A percentile compares a stretch with the other conserved stretches of the same genome.
These are phyloP conservation scores for Theocolax elegans DNA, from an alignment of 1,140 invertebrate genomes.

Conservation along the genomic window DNA sequence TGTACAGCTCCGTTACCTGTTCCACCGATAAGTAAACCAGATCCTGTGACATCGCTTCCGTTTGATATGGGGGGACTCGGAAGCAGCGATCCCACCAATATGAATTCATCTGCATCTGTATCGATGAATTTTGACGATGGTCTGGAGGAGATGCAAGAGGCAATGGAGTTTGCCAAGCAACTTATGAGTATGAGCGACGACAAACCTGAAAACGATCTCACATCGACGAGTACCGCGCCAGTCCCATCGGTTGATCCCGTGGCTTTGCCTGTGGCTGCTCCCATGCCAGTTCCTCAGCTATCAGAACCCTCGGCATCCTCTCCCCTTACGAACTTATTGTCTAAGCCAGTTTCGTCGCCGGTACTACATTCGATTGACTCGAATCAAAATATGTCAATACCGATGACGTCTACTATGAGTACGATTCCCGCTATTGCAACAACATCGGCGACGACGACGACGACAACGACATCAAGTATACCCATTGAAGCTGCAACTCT, in stretches of 20 bases:
- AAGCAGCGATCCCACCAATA: not conserved
- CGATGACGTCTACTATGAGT: not conserved
- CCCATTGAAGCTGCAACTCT: not conserved
- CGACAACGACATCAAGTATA: not conserved
- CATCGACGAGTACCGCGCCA: not conserved
- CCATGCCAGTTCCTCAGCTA: not conserved
- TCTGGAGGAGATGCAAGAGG: constrained; percentile 60
- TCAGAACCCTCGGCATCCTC: not conserved
- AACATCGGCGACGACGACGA: not conserved
- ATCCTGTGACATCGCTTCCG: constrained; percentile 35
- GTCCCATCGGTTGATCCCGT: not conserved
- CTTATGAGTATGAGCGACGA: constrained; percentile 55
- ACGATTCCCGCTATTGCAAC: too few species aligned
- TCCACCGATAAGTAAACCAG: constrained; percentile 29
- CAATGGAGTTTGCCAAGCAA: constrained; percentile 61
- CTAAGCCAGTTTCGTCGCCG: not conserved
- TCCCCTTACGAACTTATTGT: not conserved
- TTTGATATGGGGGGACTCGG: not conserved
- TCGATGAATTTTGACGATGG: constrained; percentile 46
- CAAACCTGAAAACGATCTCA: not conserved
- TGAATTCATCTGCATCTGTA: not conserved
- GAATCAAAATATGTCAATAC: not conserved
- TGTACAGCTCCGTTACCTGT: constrained; percentile 25
- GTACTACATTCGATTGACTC: not conserved
- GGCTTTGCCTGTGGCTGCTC: not conserved